A percentile compares a stretch with the other conserved stretches of the same genome.
Evolutionary conservation across 2,888 invertebrate species (phyloP).

Genomic region (Zhuqinia jingwanae): DNA sequence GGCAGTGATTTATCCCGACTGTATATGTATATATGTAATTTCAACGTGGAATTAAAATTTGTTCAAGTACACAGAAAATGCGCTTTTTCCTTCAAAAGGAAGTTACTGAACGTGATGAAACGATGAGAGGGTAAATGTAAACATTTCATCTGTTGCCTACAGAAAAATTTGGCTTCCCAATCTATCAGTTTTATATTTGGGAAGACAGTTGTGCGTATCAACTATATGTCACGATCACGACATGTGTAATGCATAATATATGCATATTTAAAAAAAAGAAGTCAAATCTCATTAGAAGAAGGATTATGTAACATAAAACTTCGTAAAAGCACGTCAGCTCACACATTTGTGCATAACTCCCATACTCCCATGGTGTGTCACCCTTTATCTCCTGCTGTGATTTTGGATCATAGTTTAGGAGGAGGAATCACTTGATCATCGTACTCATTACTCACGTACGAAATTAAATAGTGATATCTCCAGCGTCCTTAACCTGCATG

Average conservation of each 20-base stretch:
- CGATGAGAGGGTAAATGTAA: not conserved
- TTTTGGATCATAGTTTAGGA: too few species aligned
- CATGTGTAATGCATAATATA: not conserved
- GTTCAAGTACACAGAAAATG: too few species aligned
- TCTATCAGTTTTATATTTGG: conserved; percentile 12
- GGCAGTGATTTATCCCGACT: too few species aligned
- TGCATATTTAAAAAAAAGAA: not conserved
- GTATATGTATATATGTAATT: too few species aligned
- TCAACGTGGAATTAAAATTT: not conserved
- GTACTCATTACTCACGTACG: not conserved
- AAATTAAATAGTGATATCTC: conserved; percentile 9
- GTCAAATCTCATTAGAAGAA: not conserved
- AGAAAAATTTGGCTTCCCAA: conserved; percentile 23
- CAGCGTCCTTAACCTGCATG: conserved; percentile 21
- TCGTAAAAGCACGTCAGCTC: too few species aligned
- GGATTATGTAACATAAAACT: too few species aligned
- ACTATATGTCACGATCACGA: not conserved
- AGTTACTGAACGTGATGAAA: conserved; percentile 2
- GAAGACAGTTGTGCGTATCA: not conserved
- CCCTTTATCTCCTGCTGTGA: too few species aligned
- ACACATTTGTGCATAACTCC: too few species aligned
- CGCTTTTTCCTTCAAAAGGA: not conserved
- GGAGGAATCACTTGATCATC: not conserved
- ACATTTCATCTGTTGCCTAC: conserved; percentile 2
- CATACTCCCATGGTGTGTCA: too few species aligned